phyloP scores from a whole-genome alignment of 2,797 vertebrate species.

The Chaenodraco wilsoni region DNA sequence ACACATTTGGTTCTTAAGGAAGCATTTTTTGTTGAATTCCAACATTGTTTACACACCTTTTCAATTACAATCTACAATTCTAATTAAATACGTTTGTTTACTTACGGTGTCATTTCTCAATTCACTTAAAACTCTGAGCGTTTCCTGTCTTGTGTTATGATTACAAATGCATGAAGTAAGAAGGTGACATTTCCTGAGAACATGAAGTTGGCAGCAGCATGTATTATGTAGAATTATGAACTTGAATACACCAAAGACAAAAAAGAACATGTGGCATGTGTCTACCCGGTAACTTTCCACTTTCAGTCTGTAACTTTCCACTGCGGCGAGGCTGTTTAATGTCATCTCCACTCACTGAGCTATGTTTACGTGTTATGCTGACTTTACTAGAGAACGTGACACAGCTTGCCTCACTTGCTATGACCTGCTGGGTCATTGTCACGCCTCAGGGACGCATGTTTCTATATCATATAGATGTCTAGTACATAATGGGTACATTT shows the following conservation, averaged over 20 bases:
- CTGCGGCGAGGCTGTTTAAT: background rate
- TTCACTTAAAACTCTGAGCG: too few relatives aligned
- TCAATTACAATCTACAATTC: too few relatives aligned
- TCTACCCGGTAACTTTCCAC: slow-evolving; percentile 58
- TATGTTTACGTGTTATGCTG: background rate
- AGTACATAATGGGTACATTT: background rate
- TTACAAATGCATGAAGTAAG: background rate
- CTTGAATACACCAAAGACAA: background rate
- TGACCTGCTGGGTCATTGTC: background rate
- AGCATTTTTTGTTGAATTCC: too few relatives aligned
- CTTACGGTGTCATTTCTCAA: too few relatives aligned
- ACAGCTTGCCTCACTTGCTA: background rate
- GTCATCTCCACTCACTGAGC: background rate
- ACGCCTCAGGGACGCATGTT: background rate
- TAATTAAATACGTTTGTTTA: too few relatives aligned
- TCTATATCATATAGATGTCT: background rate
- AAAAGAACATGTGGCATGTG: background rate
- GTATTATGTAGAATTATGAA: background rate
- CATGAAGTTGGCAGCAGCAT: background rate
- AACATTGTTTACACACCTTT: too few relatives aligned
- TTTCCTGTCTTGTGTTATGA: background rate
- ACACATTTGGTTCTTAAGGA: too few relatives aligned
- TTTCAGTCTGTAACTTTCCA: slow-evolving; percentile 58
- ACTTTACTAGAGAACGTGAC: background rate
- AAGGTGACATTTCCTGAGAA: background rate